Evolutionary conservation across 2,797 vertebrate genomes (phyloP), one percentile per base, ranked within the genome.

Genomic region (Acipenser ruthenus): DNA sequence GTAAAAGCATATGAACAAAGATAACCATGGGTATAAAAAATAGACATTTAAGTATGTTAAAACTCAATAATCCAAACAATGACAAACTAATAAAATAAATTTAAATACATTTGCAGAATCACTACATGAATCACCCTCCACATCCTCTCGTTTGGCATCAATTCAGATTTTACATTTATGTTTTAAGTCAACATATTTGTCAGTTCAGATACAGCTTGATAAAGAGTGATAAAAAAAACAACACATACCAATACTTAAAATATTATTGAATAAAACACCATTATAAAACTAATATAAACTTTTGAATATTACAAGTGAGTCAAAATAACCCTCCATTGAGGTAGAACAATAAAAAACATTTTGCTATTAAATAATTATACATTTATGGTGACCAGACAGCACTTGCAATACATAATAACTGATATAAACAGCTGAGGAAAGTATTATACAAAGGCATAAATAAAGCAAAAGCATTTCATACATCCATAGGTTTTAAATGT

Each of bases 1-100:
- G 50, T 10, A 55, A 65, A 49, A 64, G 62, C 50, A 69, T 37
- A 37, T 0, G 0, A 65, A 65, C 49, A 59, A 62, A 63, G 13
- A 64, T 55, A 67, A 49, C 62, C 48, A 65, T 62, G 12, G 49
- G 49, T 70, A 68, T 68, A 73, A 70, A 68, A 66, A 60, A 50
- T 62, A 64, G 15, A 72, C 47, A 58, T 62, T 50, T 66, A n/a
- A 56, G 49, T 49, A 50, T 59, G 18, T 65, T 61, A 49, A 66
- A 49, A n/a, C 37, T 37, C 37, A 37, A 37, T 37, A 37, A 37
- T 37, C 37, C 5, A 48, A 50, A 53, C 56, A 64, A 49, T 63
- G 11, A 37, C 37, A 70, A 68, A 64, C 59, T 59, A 70, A 64
- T 67, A 49, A 63, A 62, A 47, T 59, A 60, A 50, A 50, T 3